These are phyloP conservation scores for Phacellophora camtschatica DNA, from an alignment of 30 jellyfish, hydroid and myxozoan species.

Conservation along the genomic window DNA sequence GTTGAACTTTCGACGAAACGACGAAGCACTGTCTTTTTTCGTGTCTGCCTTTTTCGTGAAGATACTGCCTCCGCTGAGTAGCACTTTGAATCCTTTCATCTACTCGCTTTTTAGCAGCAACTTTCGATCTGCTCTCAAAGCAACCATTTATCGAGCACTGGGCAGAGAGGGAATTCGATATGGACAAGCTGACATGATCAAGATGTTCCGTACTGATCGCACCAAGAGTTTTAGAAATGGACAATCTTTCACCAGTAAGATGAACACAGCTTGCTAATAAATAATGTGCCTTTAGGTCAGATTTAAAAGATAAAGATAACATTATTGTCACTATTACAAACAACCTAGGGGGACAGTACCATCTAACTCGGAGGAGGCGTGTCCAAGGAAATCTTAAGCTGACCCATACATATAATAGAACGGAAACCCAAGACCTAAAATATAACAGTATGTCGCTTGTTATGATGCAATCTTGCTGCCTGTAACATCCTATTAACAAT, in stretches of 20 bases:
- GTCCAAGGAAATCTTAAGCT: too few relatives aligned
- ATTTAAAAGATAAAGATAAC: too few relatives aligned
- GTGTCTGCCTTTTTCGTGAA: slow-evolving; percentile 36
- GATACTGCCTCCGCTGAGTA: slow-evolving; percentile 72
- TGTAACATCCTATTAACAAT: too few relatives aligned
- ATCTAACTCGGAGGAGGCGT: too few relatives aligned
- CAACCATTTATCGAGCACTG: not conserved
- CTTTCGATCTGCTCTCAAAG: slow-evolving; percentile 47
- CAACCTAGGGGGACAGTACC: too few relatives aligned
- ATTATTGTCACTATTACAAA: too few relatives aligned
- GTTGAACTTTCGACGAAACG: slow-evolving; percentile 1
- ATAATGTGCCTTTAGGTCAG: too few relatives aligned
- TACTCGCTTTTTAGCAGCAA: slow-evolving; percentile 55
- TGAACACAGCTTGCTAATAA: too few relatives aligned
- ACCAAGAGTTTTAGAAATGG: not conserved
- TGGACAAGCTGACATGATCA: not conserved
- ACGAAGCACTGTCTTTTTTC: slow-evolving; percentile 11
- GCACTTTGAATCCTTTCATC: slow-evolving; percentile 72
- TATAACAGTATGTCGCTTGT: too few relatives aligned
- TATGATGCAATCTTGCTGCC: too few relatives aligned
- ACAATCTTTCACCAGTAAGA: not conserved
- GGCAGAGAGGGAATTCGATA: slow-evolving; percentile 11
- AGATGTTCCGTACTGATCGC: not conserved
- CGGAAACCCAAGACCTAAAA: too few relatives aligned
- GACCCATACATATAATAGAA: too few relatives aligned